Conservation (phyloP, 2,797 vertebrate species). For the Psittacula echo region DNA sequence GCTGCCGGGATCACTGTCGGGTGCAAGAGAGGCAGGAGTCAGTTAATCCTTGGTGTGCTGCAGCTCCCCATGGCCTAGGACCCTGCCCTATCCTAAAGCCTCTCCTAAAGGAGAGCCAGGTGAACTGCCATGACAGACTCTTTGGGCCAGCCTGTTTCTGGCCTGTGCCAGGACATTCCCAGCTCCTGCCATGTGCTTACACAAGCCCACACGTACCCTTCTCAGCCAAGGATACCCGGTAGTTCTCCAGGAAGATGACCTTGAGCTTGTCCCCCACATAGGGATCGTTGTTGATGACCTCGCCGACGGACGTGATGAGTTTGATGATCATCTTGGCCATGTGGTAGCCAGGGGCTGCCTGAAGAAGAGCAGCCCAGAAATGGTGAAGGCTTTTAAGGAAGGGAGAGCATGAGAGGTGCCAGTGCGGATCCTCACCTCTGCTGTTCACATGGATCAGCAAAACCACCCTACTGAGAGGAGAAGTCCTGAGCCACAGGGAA, state of each 20-base stretch:
- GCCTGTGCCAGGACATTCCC: background rate
- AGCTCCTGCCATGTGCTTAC: fast-evolving
- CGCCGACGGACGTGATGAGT: constrained; percentile 83
- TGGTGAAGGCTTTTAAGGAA: background rate
- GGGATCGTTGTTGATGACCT: constrained; percentile 85
- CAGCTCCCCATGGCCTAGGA: background rate
- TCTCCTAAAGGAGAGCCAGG: background rate
- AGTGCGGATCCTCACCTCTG: background rate
- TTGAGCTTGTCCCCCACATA: constrained; percentile 84
- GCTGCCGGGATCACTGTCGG: constrained; percentile 85
- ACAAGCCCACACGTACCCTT: constrained; percentile 78
- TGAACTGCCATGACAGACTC: background rate
- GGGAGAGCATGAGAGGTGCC: background rate
- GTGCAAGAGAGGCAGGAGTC: background rate
- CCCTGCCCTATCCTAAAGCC: background rate
- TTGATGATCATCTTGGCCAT: constrained; percentile 93
- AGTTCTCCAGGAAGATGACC: constrained; percentile 90
- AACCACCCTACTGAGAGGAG: background rate
- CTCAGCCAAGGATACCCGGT: constrained; percentile 86
- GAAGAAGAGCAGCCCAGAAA: constrained; percentile 43
- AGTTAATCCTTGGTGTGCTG: background rate
- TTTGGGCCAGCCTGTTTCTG: background rate
- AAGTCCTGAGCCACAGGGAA: background rate
- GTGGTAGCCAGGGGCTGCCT: constrained; percentile 90
- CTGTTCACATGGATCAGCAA: background rate